These are phyloP conservation scores for Exaiptasia diaphana DNA, from an alignment of 64 coral and sea anemone species.

Conservation along the genomic window DNA sequence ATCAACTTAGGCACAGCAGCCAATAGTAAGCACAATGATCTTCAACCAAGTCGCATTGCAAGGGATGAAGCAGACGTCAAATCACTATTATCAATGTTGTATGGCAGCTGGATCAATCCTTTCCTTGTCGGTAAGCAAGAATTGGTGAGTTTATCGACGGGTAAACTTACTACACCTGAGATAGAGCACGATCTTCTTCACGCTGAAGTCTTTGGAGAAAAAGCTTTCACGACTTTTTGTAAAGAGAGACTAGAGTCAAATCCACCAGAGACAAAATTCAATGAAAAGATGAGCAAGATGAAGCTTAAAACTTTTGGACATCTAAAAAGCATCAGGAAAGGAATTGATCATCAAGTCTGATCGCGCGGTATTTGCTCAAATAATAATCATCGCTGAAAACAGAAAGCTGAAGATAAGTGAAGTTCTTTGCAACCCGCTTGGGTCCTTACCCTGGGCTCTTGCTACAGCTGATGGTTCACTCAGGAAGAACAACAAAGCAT, in stretches of 20 bases:
- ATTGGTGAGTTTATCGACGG: constrained; percentile 28
- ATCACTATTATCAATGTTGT: constrained; percentile 12
- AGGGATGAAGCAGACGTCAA: constrained; percentile 59
- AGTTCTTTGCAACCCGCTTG: constrained; percentile 45
- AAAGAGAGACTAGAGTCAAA: constrained; percentile 43
- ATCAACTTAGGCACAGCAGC: constrained; percentile 7
- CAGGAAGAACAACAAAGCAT: constrained; percentile 53
- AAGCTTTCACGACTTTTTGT: constrained; percentile 33
- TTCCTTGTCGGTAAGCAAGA: constrained; percentile 17
- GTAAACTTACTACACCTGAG: constrained; percentile 18
- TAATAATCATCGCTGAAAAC: constrained; percentile 57
- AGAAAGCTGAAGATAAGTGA: constrained; percentile 62
- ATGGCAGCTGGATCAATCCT: constrained; percentile 51
- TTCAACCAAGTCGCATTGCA: constrained; percentile 38
- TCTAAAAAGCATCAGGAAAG: constrained; percentile 41
- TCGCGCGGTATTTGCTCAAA: constrained; percentile 60
- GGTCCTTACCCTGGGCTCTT: constrained; percentile 46
- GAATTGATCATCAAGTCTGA: constrained; percentile 49
- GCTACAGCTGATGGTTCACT: constrained; percentile 40
- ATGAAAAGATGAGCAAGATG: constrained; percentile 32
- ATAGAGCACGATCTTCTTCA: constrained; percentile 36
- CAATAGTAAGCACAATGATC: constrained; percentile 39
- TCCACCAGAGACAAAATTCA: constrained; percentile 47
- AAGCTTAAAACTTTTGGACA: constrained; percentile 54
- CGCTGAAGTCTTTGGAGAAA: constrained; percentile 45